phyloP scores from a whole-genome alignment of 2,113 vertebrate genomes.

The Salvelinus alpinus region DNA sequence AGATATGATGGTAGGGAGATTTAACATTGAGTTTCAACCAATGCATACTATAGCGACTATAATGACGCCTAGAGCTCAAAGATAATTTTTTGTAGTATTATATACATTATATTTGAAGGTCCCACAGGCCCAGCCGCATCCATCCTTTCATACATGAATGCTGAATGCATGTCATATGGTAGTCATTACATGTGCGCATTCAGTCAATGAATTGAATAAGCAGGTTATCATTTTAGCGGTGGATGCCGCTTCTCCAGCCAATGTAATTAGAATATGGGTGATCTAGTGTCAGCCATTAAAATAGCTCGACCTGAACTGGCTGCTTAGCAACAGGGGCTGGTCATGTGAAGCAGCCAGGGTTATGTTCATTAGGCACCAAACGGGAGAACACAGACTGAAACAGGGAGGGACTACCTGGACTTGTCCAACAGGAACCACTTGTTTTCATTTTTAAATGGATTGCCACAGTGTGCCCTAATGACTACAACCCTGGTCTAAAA shows the following conservation, averaged over 20 bases:
- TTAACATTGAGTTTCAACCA: too few relatives aligned
- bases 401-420: not conserved
- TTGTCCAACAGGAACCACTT: too few relatives aligned
- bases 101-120: too few relatives aligned
- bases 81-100: too few relatives aligned
- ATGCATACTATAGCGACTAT: too few relatives aligned
- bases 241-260: not conserved
- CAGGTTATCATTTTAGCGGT: slow-evolving; percentile 20
- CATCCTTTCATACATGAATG: too few relatives aligned
- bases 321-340: slow-evolving; percentile 50
- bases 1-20: too few relatives aligned
- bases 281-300: slow-evolving; percentile 36
- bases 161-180: not conserved
- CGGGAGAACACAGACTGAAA: not conserved
- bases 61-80: too few relatives aligned
- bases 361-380: not conserved
- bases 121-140: too few relatives aligned
- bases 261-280: slow-evolving; percentile 36
- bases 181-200: not conserved
- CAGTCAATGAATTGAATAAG: not conserved
- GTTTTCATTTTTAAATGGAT: too few relatives aligned
- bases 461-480: too few relatives aligned
- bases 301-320: slow-evolving; percentile 32
- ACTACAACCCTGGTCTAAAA: too few relatives aligned
- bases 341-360: slow-evolving; percentile 12